Evolutionary conservation across 2,113 vertebrate genomes (phyloP), one percentile per base, ranked within the genome.

Genomic region (Orycteropus afer): DNA sequence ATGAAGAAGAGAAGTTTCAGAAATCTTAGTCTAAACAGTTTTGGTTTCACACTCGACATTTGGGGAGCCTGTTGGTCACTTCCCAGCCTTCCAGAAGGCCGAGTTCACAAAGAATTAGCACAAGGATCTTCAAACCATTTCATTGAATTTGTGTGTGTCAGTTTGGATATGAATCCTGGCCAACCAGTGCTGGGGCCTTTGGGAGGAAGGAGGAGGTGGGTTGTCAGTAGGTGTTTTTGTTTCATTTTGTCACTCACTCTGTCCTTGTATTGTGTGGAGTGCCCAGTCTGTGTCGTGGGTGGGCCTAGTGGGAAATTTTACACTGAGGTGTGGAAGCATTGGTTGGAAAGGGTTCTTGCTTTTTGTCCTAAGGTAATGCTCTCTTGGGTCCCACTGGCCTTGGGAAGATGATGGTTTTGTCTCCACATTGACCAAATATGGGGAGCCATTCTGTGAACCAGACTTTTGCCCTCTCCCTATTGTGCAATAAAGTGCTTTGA

Each of bases 31-130:
- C 25, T 4, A 7, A 40, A 2, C 2, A 0, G 0, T 55, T 18
- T 20, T 23, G 53, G n/a, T 47, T 1, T 37, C 65, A 25, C 65
- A 29, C 78, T 0, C 0, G 42, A 0, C 1, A 8, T 8, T 0
- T 0, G 7, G 61, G 78, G 42, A 42, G 71, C 42, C 57, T 17
- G 1, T n/a, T 40, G 37, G 1, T 0, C 32, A 0, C 59, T 25
- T 20, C 57, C 12, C 42, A 15, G 47, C 15, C 61, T 77, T 76
- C 47, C 77, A 69, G 55, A 37, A 37, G 40, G 71, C 42, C 13
- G 0, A 0, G 61, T 49, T 96, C 51, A n/a, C 71, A 32, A 81
- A 92, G 77, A 73, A 78, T 1, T 13, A 82, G 37, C 61, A 37
- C 37, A 57, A 57, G 92, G 76, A 67, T 81, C 97, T 92, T 94